These are phyloP conservation scores for Leptonema lineaticorne DNA, from an alignment of 1,140 invertebrate species.

Conservation along the genomic window DNA sequence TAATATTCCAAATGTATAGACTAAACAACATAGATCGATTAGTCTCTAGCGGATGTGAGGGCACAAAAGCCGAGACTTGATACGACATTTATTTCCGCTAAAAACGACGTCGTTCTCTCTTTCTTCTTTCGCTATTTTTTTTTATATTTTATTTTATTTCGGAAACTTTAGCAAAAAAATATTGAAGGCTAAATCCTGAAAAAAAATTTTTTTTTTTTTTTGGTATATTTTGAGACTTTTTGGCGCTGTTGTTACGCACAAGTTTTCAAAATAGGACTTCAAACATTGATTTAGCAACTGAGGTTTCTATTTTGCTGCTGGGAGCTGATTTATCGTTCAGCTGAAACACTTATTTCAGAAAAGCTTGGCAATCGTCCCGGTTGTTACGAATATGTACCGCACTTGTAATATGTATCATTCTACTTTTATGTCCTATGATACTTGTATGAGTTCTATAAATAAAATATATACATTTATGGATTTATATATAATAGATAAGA, in stretches of 20 bases:
- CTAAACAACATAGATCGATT: conserved; percentile 12
- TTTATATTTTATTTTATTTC: not conserved
- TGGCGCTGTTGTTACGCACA: conserved; percentile 12
- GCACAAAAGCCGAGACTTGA: not conserved
- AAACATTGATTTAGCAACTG: conserved; percentile 21
- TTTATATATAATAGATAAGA: no score
- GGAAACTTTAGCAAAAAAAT: not conserved
- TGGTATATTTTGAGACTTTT: conserved; percentile 19
- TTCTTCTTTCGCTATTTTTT: no score
- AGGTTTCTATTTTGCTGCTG: not conserved
- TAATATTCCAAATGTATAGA: conserved; percentile 11
- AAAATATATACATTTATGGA: not conserved
- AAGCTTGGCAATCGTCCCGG: conserved; percentile 22
- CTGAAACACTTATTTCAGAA: conserved; percentile 19
- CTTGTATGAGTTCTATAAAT: not conserved
- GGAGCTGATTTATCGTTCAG: conserved; percentile 21
- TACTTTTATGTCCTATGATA: not conserved
- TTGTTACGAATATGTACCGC: not conserved
- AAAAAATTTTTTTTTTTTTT: no score
- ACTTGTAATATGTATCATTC: no score
- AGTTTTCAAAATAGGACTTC: conserved; percentile 14
- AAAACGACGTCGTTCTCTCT: not conserved
- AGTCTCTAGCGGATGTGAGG: conserved; percentile 6
- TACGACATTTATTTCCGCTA: not conserved
- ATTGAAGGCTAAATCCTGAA: no score